Conservation (phyloP, 2,888 invertebrate species). For the Leucoma salicis region DNA sequence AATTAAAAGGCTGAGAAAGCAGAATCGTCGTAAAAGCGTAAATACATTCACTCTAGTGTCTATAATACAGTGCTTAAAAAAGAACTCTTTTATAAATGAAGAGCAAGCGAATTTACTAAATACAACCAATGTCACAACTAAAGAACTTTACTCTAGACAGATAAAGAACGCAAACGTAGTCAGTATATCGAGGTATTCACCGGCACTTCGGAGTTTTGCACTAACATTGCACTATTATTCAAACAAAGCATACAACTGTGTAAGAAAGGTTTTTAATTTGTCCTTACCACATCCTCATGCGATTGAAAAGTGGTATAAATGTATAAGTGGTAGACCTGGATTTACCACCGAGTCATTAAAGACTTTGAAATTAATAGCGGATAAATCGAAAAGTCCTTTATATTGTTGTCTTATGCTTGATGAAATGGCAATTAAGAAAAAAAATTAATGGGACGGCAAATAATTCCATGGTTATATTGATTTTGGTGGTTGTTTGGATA, state of each 20-base stretch:
- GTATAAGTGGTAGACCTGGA: not conserved
- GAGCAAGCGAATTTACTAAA: too few species aligned
- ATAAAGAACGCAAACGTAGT: not conserved
- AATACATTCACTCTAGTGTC: too few species aligned
- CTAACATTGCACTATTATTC: constrained; percentile 3
- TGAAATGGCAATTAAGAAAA: constrained; percentile 23
- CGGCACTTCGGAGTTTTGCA: not conserved
- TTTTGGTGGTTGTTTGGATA: constrained; percentile 12
- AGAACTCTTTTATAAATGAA: too few species aligned
- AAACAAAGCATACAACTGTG: constrained; percentile 3
- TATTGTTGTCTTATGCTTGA: constrained; percentile 11
- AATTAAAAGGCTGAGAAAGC: too few species aligned
- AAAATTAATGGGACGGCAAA: constrained; percentile 19
- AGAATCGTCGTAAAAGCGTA: too few species aligned
- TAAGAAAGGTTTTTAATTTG: constrained; percentile 6
- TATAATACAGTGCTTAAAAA: too few species aligned
- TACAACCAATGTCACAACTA: not conserved
- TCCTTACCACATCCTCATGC: constrained; percentile 2
- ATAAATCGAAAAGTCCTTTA: constrained; percentile 5
- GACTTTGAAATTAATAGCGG: constrained; percentile 5
- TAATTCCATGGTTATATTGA: constrained; percentile 18
- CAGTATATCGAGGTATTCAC: too few species aligned
- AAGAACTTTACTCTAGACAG: not conserved
- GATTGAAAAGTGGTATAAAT: not conserved
- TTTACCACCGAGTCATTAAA: not conserved